These are phyloP conservation scores for Vulpes ferrilata DNA, from an alignment of 2,113 vertebrate species.

Conservation along the genomic window DNA sequence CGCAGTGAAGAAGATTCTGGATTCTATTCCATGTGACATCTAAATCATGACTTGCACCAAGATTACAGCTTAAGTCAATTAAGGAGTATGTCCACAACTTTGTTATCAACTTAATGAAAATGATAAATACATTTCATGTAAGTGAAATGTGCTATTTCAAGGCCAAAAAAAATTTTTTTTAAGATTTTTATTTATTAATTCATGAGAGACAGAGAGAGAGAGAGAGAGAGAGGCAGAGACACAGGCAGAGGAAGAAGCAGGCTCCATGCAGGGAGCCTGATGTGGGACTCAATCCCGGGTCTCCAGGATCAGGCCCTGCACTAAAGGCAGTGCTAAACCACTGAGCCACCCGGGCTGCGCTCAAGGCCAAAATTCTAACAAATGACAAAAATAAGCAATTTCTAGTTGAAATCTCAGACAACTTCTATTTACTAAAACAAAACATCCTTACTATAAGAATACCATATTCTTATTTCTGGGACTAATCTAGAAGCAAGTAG, in stretches of 20 bases:
- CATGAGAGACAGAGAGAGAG: too few relatives aligned
- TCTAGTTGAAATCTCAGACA: conserved; percentile 47
- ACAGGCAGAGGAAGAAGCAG: too few relatives aligned
- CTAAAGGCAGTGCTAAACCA: too few relatives aligned
- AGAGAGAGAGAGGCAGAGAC: too few relatives aligned
- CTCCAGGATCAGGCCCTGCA: too few relatives aligned
- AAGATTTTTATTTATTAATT: too few relatives aligned
- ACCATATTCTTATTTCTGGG: neutral
- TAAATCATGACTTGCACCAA: neutral
- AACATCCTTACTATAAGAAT: neutral
- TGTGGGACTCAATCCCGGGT: too few relatives aligned
- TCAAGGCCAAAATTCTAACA: neutral
- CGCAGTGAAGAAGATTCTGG: neutral
- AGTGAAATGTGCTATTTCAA: conserved; percentile 5
- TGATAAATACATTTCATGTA: neutral
- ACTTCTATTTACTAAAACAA: neutral
- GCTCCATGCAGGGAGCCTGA: too few relatives aligned
- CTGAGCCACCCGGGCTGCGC: too few relatives aligned
- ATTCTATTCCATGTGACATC: neutral
- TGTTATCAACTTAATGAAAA: conserved; percentile 42
- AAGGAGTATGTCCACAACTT: neutral
- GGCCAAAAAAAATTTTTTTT: neutral
- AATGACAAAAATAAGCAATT: neutral
- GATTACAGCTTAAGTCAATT: neutral
- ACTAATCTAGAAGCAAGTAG: conserved; percentile 46